Percentiles rank a stretch among this genome's conserved stretches.
These are phyloP conservation scores for Falcaria lacertinaria DNA, from an alignment of 2,888 invertebrate genomes.

Conservation along the genomic window DNA sequence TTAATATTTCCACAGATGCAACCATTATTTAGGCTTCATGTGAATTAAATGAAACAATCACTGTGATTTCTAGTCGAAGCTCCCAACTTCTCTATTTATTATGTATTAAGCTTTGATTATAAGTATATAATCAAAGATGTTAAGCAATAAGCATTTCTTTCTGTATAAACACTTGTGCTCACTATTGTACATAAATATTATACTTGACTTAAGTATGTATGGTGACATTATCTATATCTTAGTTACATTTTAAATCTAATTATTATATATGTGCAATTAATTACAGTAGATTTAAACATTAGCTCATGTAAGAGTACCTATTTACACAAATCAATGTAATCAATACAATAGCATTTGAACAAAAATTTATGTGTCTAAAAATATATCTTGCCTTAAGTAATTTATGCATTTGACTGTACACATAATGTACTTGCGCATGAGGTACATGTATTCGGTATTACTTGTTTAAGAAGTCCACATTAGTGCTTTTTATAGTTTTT, in stretches of 20 bases:
- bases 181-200: constrained; percentile 40
- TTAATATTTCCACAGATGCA: too few relatives aligned
- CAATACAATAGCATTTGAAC: too few relatives aligned
- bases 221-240: constrained; percentile 1
- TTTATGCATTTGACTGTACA: neutral
- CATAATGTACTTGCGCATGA: constrained; percentile 23
- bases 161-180: constrained; percentile 53
- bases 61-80: constrained; percentile 71
- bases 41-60: constrained; percentile 37
- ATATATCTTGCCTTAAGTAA: too few relatives aligned
- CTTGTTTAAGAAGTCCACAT: constrained; percentile 6
- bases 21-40: neutral
- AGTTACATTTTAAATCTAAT: constrained; percentile 14
- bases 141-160: constrained; percentile 61
- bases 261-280: neutral
- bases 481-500: constrained; percentile 33
- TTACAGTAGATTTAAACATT: too few relatives aligned
- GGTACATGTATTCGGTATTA: constrained; percentile 6
- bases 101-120: constrained; percentile 41
- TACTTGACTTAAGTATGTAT: constrained; percentile 27
- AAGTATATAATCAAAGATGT: too few relatives aligned
- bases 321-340: too few relatives aligned
- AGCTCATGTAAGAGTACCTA: too few relatives aligned
- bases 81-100: constrained; percentile 43
- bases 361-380: too few relatives aligned